phyloP scores from a whole-genome alignment of 2,797 vertebrate genomes.

The Capromys pilorides region DNA sequence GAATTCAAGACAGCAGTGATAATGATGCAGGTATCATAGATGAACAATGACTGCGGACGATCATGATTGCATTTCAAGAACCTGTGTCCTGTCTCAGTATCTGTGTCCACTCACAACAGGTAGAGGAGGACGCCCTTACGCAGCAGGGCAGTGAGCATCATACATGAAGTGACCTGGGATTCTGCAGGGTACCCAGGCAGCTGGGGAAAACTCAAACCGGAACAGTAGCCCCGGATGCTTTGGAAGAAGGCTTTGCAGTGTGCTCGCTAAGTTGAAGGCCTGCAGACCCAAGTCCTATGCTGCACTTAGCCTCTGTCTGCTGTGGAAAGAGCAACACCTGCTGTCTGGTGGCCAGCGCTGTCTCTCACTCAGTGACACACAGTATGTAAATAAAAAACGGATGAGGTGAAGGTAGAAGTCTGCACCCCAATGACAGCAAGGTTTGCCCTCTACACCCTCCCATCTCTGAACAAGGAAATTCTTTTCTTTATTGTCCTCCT shows the following conservation, averaged over 20 bases:
- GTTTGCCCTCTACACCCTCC: not conserved
- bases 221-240: slow-evolving; percentile 2
- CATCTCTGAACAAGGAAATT: slow-evolving; percentile 57
- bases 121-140: not conserved
- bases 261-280: slow-evolving; percentile 45
- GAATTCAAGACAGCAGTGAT: not conserved
- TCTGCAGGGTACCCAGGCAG: not conserved
- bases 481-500: slow-evolving; percentile 60
- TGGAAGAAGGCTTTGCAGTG: not conserved
- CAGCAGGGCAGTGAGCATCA: fast-evolving
- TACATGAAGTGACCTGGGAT: not conserved
- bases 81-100: not conserved
- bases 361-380: slow-evolving; percentile 71
- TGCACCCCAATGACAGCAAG: slow-evolving; percentile 50
- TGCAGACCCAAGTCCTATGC: slow-evolving; percentile 51
- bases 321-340: slow-evolving; percentile 60
- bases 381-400: slow-evolving; percentile 78
- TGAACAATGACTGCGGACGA: not conserved
- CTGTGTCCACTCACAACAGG: not conserved
- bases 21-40: not conserved
- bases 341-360: slow-evolving; percentile 60
- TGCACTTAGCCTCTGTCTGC: slow-evolving; percentile 56
- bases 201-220: not conserved
- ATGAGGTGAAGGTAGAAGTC: slow-evolving; percentile 77
- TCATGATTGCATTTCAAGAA: not conserved